phyloP scores from a whole-genome alignment of 2,888 invertebrate species.

The Agrochola litura region DNA sequence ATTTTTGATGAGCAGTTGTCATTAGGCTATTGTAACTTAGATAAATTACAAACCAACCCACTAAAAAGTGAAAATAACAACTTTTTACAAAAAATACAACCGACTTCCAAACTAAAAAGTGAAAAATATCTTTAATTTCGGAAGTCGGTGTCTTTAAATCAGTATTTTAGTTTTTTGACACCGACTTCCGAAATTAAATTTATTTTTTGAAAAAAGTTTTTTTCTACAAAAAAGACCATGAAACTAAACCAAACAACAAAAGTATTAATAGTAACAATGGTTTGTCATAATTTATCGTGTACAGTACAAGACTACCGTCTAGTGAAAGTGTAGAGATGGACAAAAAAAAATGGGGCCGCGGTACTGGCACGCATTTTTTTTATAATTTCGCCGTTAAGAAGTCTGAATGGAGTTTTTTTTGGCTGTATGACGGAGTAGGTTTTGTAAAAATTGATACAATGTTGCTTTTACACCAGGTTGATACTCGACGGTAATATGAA shows the following conservation, averaged over 20 bases:
- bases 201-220: too few species aligned
- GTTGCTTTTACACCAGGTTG: background rate
- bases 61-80: too few species aligned
- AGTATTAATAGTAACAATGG: slow-evolving; percentile 26
- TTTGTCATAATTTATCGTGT: slow-evolving; percentile 37
- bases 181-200: too few species aligned
- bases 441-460: background rate
- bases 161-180: too few species aligned
- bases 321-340: slow-evolving; percentile 57
- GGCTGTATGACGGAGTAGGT: background rate
- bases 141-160: too few species aligned
- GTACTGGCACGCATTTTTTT: slow-evolving; percentile 42
- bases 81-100: too few species aligned
- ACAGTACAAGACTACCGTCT: slow-evolving; percentile 10
- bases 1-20: too few species aligned
- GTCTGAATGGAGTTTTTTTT: background rate
- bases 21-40: too few species aligned
- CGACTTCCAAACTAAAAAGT: too few species aligned
- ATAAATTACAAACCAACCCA: too few species aligned
- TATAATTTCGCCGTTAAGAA: slow-evolving; percentile 46
- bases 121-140: too few species aligned
- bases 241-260: background rate
- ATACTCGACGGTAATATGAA: too few species aligned
- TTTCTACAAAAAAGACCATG: background rate
- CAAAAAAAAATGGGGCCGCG: slow-evolving; percentile 59